These are phyloP conservation scores for Cheilosia vernalis DNA, from an alignment of 2,888 invertebrate species.

Conservation along the genomic window DNA sequence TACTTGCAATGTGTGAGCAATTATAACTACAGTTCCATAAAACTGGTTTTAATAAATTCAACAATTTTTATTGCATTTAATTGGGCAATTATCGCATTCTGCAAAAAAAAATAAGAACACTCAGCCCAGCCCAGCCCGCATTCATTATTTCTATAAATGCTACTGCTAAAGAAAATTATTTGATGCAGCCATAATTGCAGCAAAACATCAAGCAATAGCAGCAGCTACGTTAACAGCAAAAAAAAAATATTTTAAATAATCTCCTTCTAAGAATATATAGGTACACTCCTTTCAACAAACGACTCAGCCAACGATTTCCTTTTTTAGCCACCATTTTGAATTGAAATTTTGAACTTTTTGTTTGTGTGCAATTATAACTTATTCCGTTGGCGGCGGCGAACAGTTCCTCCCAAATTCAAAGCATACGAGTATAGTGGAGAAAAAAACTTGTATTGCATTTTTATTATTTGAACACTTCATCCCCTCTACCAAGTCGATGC, in stretches of 20 bases:
- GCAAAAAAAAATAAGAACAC: conserved; percentile 37
- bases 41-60: conserved; percentile 68
- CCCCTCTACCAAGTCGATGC: conserved; percentile 49
- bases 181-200: conserved; percentile 70
- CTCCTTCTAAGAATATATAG: conserved; percentile 69
- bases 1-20: conserved; percentile 8
- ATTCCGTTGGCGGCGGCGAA: conserved; percentile 65
- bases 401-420: conserved; percentile 72
- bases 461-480: conserved; percentile 71
- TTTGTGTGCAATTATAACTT: conserved; percentile 71
- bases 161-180: conserved; percentile 71
- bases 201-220: conserved; percentile 53
- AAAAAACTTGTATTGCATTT: conserved; percentile 66
- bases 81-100: conserved; percentile 67
- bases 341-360: conserved; percentile 68
- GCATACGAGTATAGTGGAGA: conserved; percentile 35
- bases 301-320: conserved; percentile 65
- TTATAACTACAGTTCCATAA: conserved; percentile 56
- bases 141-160: conserved; percentile 74
- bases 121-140: conserved; percentile 43
- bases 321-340: conserved; percentile 73
- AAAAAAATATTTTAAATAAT: conserved; percentile 61
- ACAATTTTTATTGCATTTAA: conserved; percentile 67
- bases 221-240: conserved; percentile 36
- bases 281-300: conserved; percentile 67